Evolutionary conservation across 2,888 invertebrate species (phyloP), one percentile per base, ranked within the genome.

Genomic region (Nineta flava): DNA sequence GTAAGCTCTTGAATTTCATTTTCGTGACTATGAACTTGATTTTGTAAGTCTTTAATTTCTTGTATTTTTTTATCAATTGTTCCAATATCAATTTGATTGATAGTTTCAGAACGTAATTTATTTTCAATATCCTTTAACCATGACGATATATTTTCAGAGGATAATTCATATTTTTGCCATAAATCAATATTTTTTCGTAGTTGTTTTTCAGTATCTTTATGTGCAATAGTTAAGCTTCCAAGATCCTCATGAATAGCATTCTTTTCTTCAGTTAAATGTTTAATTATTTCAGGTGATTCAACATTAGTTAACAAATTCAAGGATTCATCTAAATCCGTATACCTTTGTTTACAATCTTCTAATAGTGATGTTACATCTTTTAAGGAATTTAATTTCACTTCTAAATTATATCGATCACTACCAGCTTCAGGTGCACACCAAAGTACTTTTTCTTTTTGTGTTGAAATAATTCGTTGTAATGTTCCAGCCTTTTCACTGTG

Each of bases 361-460:
- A 88, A 76, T 17, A 83, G 82, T 53, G 74, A 74, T 62, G 82
- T 78, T 2, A 88, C 82, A 54, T 91, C 90, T 51, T 72, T 70
- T 34, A 93, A 64, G 0, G 88, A 83, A 1, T 85, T 81, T 58
- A 84, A 76, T 68, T 95, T 95, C 0, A 92, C 88, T 71, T 94
- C 91, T 26, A 94, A 73, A 62, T 91, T 92, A 63, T 93, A 94
- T 63, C 84, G 84, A 61, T 95, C 94, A 60, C 88, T 91, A 32
- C 83, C 81, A 1, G 83, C 77, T 61, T 94, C 93, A 1, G 91
- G 88, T 59, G 83, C 77, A 63, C 94, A 95, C 92, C 94, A 94
- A 12, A 80, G 74, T 1, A 91, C 81, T 66, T 94, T 94, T 61
- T 95, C 94, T 54, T 83, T 83, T 55, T 87, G 80, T 1, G 85